Percentiles rank a stretch among this genome's conserved stretches.
Evolutionary conservation across 2,113 vertebrate species (phyloP).

Genomic region (Carassius carassius): DNA sequence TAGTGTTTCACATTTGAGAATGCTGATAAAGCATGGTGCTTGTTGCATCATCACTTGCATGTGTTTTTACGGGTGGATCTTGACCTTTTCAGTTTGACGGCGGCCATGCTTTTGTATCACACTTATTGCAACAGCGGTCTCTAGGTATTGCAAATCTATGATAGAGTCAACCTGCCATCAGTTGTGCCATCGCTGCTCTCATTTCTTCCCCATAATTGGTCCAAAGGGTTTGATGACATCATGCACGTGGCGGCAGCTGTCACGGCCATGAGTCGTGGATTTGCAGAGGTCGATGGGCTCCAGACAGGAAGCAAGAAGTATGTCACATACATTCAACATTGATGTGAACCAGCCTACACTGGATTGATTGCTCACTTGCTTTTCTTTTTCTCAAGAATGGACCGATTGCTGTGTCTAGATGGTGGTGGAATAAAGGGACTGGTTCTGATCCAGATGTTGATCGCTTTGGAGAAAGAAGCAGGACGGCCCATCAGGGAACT

Average conservation of each 20-base stretch:
- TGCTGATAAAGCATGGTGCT: not conserved
- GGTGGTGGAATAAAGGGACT: slow-evolving; percentile 95
- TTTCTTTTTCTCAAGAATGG: slow-evolving; percentile 69
- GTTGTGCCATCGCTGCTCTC: not conserved
- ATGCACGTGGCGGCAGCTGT: slow-evolving; percentile 77
- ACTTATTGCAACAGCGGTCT: not conserved
- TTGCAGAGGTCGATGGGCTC: slow-evolving; percentile 71
- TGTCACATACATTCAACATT: slow-evolving; percentile 51
- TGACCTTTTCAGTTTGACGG: not conserved
- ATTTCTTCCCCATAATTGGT: slow-evolving; percentile 50
- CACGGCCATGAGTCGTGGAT: slow-evolving; percentile 68
- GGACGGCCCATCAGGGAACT: slow-evolving; percentile 86
- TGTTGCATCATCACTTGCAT: not conserved
- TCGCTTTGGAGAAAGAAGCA: slow-evolving; percentile 88
- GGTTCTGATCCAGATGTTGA: slow-evolving; percentile 92
- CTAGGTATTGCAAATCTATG: slow-evolving; percentile 14
- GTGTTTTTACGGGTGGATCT: not conserved
- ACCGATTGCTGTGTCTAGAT: slow-evolving; percentile 90
- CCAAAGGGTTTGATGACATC: slow-evolving; percentile 84
- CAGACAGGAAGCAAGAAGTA: slow-evolving; percentile 74
- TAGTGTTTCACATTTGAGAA: not conserved
- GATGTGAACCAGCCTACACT: not conserved
- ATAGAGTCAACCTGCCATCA: not conserved
- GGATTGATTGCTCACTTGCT: not conserved
- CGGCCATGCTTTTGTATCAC: not conserved